Evolutionary conservation across 2,797 vertebrate species (phyloP).

Genomic region (Tenualosa thibaudeaui): DNA sequence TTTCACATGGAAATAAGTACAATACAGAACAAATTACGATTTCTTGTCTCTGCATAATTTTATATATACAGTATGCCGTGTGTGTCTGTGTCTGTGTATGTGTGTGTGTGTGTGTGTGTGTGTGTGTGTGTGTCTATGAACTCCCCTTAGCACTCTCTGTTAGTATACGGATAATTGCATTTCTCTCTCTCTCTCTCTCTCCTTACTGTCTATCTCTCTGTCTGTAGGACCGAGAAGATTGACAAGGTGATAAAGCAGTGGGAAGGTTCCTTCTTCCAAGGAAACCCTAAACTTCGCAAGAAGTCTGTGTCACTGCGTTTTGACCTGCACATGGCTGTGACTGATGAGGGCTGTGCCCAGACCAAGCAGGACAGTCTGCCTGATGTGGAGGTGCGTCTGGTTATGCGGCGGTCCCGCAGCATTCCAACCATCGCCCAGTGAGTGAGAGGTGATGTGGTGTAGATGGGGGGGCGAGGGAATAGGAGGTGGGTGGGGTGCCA

Average conservation of each 20-base stretch:
- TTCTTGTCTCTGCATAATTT: no score
- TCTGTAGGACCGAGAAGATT: conserved; percentile 88
- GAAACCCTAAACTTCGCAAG: conserved; percentile 93
- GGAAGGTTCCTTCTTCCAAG: conserved; percentile 98
- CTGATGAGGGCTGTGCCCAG: conserved; percentile 84
- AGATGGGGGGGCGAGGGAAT: background rate
- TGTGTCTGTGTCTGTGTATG: no score
- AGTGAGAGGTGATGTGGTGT: background rate
- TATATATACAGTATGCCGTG: no score
- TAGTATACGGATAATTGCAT: background rate
- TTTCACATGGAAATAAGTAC: no score
- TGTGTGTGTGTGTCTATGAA: background rate
- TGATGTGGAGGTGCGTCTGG: conserved; percentile 91
- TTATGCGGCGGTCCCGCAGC: conserved; percentile 94
- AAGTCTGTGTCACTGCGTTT: conserved; percentile 96
- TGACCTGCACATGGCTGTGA: conserved; percentile 90
- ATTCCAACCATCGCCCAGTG: conserved; percentile 80
- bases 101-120: background rate
- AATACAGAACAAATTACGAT: no score
- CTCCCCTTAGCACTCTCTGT: background rate
- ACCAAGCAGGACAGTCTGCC: conserved; percentile 83
- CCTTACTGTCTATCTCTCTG: background rate
- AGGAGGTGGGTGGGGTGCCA: background rate
- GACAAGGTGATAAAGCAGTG: conserved; percentile 95
- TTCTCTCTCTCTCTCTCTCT: background rate